Base-by-base conservation (phyloP, 2,797 vertebrate genomes). In the Potorous gilbertii region DNA sequence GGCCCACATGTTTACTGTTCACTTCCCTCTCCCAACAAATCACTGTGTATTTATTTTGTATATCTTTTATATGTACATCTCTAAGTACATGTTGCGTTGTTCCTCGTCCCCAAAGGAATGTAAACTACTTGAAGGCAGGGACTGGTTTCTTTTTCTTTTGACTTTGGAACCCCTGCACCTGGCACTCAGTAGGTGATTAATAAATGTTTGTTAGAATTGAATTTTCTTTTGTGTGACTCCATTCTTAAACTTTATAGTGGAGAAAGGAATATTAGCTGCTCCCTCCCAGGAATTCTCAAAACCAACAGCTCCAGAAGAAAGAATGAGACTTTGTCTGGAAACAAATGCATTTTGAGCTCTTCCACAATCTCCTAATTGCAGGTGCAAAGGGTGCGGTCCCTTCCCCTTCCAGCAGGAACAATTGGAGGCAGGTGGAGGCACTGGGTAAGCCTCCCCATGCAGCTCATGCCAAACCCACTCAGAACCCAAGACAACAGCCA, bases 271-370 rank as follows among this genome's bases (percentile, higher is more conserved):
- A 56, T 11, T 90, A 57, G 40, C 59, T 28, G 55, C 5, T 16
- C 55, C 97, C 54, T 96, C 94, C 91, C 56, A 94, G 66, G 31
- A 93, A 93, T 94, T 29, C 50, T 91, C 94, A 54, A 95, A 94
- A 52, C 59, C 96, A 95, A 95, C 91, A 87, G n/a, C 50, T 92
- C 54, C 94, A 66, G 28, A 28, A 62, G 18, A 94, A 46, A 90
- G 94, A 95, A 95, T 87, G 66, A 94, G 55, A n/a, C 54, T 96
- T 96, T 89, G 4, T 54, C n/a, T 52, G 54, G 92, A 91, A 96
- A 29, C 29, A 62, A 90, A 92, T 91, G 91, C 55, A 94, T 52
- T 91, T 46, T 6, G 54, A 95, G 46, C 28, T 92, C 16, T 40
- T 57, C 34, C n/a, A 90, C 34, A 94, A 57, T 52, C 2, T 55